Evolutionary conservation across 2,797 vertebrate genomes (phyloP).

Genomic region (Sebastes taczanowskii): DNA sequence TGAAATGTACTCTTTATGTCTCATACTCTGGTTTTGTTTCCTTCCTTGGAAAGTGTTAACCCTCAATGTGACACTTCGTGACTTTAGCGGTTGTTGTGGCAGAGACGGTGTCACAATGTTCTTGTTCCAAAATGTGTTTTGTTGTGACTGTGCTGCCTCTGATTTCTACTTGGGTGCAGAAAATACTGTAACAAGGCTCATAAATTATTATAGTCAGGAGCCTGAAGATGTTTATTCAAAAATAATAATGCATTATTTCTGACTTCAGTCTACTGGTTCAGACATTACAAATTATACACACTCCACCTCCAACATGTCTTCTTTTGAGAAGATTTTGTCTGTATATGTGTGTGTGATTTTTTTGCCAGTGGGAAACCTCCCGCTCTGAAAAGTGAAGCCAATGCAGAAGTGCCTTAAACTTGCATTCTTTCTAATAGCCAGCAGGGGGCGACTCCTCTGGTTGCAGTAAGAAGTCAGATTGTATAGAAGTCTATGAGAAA

Average conservation of each 20-base stretch:
- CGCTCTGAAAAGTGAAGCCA: neutral
- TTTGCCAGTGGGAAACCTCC: neutral
- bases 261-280: neutral
- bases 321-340: neutral
- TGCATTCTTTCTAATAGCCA: too few species aligned
- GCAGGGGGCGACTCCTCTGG: too few species aligned
- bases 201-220: neutral
- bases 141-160: conserved; percentile 21
- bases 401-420: too few species aligned
- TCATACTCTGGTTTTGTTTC: neutral
- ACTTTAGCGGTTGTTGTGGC: conserved; percentile 21
- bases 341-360: neutral
- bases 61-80: neutral
- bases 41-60: neutral
- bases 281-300: neutral
- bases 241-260: neutral
- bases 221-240: conserved; percentile 10
- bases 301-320: neutral
- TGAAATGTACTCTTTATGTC: neutral
- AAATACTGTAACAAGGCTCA: conserved; percentile 11
- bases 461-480: too few species aligned
- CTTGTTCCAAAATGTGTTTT: conserved; percentile 36
- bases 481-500: too few species aligned
- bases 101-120: conserved; percentile 37
- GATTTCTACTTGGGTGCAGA: neutral